Evolutionary conservation across 1,140 invertebrate genomes (phyloP), one percentile per base, ranked within the genome.

Genomic region (Sesamia nonagrioides): DNA sequence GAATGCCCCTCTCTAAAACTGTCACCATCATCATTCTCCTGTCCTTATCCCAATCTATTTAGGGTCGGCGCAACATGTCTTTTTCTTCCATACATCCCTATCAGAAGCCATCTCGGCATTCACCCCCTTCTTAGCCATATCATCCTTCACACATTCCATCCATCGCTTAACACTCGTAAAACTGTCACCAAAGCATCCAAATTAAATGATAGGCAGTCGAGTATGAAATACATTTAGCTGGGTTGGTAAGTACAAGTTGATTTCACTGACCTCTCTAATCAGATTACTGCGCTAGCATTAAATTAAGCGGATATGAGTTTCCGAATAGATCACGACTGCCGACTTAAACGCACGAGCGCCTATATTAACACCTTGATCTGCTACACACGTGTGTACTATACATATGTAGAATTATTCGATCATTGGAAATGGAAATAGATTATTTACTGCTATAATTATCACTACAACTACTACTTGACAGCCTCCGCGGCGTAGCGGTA

Each of bases 271-370:
- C 79, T 80, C 63, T 54, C 37, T 76, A 77, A 71, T 76, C 73
- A 76, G 61, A 73, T 80, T 71, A 76, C 42, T 45, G 42, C 75
- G 48, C 33, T 56, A 63, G 68, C 79, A 77, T 72, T 60, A 77
- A 72, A 77, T 56, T 56, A 74, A 73, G 56, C 79, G 79, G 79
- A 81, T 81, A 81, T 81, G 76, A 77, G 79, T 81, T 81, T 77
- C 75, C 69, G 66, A 50, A 81, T 81, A 58, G 54, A 77, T 75
- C 78, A 58, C 33, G 40, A 42, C 48, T 68, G 58, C 68, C 78
- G 50, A 75, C 50, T 74, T 68, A 66, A 40, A 60, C 33, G 21
- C 61, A 66, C 11, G 45, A 45, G 13, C 42, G 18, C 56, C 72
- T 75, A 48, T 35, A 48, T 75, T 54, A 72, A n/a, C 33, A 56